phyloP scores from a whole-genome alignment of 2,113 vertebrate genomes.

The Lampris incognitus region DNA sequence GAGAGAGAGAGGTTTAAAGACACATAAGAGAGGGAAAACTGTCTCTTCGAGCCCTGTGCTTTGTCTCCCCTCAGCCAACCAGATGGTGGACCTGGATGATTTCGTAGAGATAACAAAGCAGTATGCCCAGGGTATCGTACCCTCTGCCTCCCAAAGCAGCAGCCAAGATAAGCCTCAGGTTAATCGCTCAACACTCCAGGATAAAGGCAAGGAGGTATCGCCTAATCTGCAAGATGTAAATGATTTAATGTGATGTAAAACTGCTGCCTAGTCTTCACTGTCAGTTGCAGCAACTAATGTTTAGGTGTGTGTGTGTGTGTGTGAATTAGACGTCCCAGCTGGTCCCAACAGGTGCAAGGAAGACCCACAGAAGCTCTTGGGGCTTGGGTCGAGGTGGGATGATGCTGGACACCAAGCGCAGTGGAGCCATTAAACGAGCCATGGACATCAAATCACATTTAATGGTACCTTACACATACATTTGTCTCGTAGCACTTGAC shows the following conservation, averaged over 20 bases:
- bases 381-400: slow-evolving; percentile 64
- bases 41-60: not conserved
- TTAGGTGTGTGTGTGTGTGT: not conserved
- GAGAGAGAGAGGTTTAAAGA: not conserved
- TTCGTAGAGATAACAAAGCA: slow-evolving; percentile 97
- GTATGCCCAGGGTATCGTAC: slow-evolving; percentile 89
- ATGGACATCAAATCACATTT: slow-evolving; percentile 77
- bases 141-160: slow-evolving; percentile 67
- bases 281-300: not conserved
- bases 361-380: slow-evolving; percentile 65
- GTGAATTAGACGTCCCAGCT: slow-evolving; percentile 44
- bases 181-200: not conserved
- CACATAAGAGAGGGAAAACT: not conserved
- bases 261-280: not conserved
- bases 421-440: slow-evolving; percentile 70
- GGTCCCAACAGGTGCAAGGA: slow-evolving; percentile 51
- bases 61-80: slow-evolving; percentile 79
- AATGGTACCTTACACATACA: slow-evolving; percentile 45
- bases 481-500: not conserved
- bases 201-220: slow-evolving; percentile 32
- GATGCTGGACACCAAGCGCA: slow-evolving; percentile 63
- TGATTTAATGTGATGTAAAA: not conserved
- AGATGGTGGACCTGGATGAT: slow-evolving; percentile 89
- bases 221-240: not conserved
- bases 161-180: slow-evolving; percentile 28